Evolutionary conservation across 2,113 vertebrate genomes (phyloP), one percentile per base, ranked within the genome.

Genomic region (Notarius lentiginosus): DNA sequence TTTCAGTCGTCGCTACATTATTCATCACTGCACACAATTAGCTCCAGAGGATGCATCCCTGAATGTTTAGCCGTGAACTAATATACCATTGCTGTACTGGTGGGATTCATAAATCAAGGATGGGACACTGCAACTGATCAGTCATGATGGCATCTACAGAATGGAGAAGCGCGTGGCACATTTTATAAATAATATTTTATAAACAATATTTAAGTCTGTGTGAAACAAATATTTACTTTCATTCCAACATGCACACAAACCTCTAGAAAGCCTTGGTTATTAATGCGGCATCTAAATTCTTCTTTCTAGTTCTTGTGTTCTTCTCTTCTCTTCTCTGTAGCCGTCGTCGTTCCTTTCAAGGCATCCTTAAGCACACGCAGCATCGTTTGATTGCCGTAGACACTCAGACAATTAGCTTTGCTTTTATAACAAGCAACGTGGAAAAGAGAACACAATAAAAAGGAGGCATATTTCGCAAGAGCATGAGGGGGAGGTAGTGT

Each of bases 341-440:
- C 60, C 70, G 18, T 66, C 49, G 60, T 83, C 27, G 58, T 66
- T 65, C 66, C 61, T 82, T 60, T 47, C 56, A 15, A 87, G 60
- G 14, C 58, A 41, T 61, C 47, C 30, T 76, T 83, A 6, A 49
- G 72, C 60, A 63, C 27, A 27, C 61, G 10, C 7, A 30, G 86
- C 81, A 20, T 12, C 17, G 63, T n/a, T 65, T 79, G 76, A 77
- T 87, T 79, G 34, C 68, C 51, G 65, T 68, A 87, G 82, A 77
- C 49, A 51, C 51, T 87, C 60, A 68, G 72, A 87, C 86, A 79
- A 63, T 87, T 87, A 87, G 53, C 86, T 79, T 63, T 84, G 55
- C 81, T 83, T 87, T 87, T 77, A 90, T 58, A 91, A 90, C 60
- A 84, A 86, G 92, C 82, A 89, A 90, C 83, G 91, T 92, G 87